Evolutionary conservation across 2,888 invertebrate genomes (phyloP).

Genomic region (Acleris cristana): DNA sequence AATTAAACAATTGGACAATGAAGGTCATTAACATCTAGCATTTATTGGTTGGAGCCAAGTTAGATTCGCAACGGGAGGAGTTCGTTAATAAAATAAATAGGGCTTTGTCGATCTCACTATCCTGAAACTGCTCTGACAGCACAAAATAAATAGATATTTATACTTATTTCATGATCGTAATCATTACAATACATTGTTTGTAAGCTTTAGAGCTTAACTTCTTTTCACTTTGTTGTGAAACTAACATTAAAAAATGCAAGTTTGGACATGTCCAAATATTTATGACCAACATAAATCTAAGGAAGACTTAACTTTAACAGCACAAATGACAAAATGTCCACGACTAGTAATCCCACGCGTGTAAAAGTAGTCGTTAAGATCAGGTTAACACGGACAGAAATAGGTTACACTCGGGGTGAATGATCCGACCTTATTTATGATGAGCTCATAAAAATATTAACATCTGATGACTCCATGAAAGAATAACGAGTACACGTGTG

Average conservation of each 20-base stretch:
- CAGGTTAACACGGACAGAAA: slow-evolving; percentile 53
- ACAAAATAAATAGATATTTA: no score
- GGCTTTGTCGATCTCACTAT: no score
- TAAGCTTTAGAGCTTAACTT: no score
- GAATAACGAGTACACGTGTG: slow-evolving; percentile 42
- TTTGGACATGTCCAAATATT: slow-evolving; percentile 17
- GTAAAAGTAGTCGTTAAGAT: slow-evolving; percentile 40
- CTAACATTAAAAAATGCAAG: background rate
- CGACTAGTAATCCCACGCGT: slow-evolving; percentile 38
- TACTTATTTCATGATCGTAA: no score
- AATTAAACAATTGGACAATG: slow-evolving; percentile 36
- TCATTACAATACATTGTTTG: no score
- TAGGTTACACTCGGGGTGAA: slow-evolving; percentile 59
- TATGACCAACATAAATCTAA: slow-evolving; percentile 18
- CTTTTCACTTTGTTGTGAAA: no score
- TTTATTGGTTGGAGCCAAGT: slow-evolving; percentile 2
- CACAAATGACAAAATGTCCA: slow-evolving; percentile 12
- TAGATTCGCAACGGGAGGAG: background rate
- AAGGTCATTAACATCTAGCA: slow-evolving; percentile 14
- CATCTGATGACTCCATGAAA: slow-evolving; percentile 40
- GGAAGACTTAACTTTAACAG: background rate
- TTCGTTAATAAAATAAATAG: no score
- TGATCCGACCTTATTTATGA: slow-evolving; percentile 57
- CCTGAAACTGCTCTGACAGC: no score
- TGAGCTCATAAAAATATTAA: slow-evolving; percentile 68